Evolutionary conservation across 23 tunicate species (phyloP), one percentile per base, ranked within the genome.

Genomic region (Trididemnum clinides): DNA sequence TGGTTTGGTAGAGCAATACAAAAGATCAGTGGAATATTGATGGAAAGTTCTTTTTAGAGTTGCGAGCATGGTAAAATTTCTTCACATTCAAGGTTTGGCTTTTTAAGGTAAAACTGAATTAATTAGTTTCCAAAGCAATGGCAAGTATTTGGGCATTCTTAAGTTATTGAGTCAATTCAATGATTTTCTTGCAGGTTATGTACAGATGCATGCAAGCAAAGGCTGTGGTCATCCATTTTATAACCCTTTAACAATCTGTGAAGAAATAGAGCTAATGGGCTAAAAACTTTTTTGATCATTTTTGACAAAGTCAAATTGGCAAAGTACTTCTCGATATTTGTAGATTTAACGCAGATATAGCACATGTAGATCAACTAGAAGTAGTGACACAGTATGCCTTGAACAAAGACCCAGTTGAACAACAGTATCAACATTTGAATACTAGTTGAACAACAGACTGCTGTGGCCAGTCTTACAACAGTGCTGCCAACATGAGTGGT

Each of bases 391-490:
- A 76, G 76, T 81, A 81, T 34, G 78, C 63, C 23, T 29, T 25
- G 28, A 21, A 31, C 3, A 34, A 59, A 29, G 77, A 25, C 18
- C 78, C 84, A n/a, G 35, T 80, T 19, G 84, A 80, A 63, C 84
- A 57, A 59, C 25, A 64, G 50, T 81, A 25, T 63, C 33, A 62
- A n/a, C 5, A 63, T 21, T n/a, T 4, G 19, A n/a, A n/a, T n/a
- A n/a, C n/a, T n/a, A 31, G 62, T 22, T 1, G 28, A 4, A 36
- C 63, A 20, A 28, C 29, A 81, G 36, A 81, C 20, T 34, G 51
- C 77, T 25, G 85, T 1, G 85, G 85, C 18, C 85, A 81, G 33
- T 62, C 76, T 63, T 81, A 81, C 44, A 76, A 81, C 76, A 81
- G 63, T 28, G 85, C 85, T 81, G 51, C 73, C 33, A 81, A 81